Conservation (phyloP, 2,888 invertebrate species). For the Amphipyra berbera region DNA sequence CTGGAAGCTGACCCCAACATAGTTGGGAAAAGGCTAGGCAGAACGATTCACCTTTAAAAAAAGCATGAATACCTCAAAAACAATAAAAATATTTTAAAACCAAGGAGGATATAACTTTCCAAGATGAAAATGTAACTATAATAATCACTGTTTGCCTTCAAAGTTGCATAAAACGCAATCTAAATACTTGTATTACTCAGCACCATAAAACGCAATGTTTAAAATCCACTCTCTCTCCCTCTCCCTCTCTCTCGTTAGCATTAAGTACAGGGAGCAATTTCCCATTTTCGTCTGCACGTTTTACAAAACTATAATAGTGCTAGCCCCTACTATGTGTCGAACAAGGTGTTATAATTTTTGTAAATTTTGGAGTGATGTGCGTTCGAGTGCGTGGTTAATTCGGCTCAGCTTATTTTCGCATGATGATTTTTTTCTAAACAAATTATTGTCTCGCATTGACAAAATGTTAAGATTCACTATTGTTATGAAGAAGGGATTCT, state of each 20-base stretch:
- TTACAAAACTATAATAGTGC: conserved; percentile 65
- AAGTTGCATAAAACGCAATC: conserved; percentile 40
- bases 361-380: conserved; percentile 4
- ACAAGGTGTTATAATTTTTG: not conserved
- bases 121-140: no score
- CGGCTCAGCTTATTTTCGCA: not conserved
- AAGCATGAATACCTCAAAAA: no score
- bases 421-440: no score
- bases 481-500: no score
- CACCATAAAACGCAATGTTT: conserved; percentile 75
- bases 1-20: no score
- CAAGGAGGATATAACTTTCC: no score
- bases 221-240: conserved; percentile 72
- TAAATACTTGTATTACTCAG: conserved; percentile 56
- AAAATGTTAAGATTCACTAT: no score
- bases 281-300: conserved; percentile 76
- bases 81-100: no score
- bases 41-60: no score
- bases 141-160: not conserved
- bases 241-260: conserved; percentile 60
- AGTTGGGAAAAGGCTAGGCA: no score
- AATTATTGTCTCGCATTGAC: no score
- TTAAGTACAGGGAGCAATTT: conserved; percentile 78
- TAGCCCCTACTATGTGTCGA: conserved; percentile 60
- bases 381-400: conserved; percentile 1